Evolutionary conservation across 30 jellyfish, hydroid and myxozoan genomes (phyloP).

Genomic region (Cassiopea andromeda): DNA sequence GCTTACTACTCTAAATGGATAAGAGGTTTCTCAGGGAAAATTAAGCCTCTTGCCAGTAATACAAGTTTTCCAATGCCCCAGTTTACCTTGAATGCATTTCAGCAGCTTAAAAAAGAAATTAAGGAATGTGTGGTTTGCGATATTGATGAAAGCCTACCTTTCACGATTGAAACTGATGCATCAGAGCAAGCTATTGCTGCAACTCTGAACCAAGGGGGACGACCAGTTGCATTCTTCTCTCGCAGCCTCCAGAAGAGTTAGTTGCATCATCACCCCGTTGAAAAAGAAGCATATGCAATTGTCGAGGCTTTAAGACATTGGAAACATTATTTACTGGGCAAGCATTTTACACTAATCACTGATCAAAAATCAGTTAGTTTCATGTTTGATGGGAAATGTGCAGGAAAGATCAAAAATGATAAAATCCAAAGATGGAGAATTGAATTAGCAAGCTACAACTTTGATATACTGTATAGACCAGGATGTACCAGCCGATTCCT

Average conservation of each 20-base stretch:
- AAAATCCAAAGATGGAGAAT: conserved; percentile 83
- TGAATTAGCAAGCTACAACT: conserved; percentile 71
- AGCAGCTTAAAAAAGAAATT: conserved; percentile 2
- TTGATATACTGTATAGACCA: conserved; percentile 84
- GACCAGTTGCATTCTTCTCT: conserved; percentile 86
- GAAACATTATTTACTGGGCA: conserved; percentile 75
- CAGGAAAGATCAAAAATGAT: conserved; percentile 79
- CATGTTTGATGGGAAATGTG: conserved; percentile 61
- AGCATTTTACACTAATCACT: conserved; percentile 74
- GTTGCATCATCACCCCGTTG: conserved; percentile 65
- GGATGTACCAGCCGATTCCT: conserved; percentile 82
- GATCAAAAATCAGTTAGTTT: conserved; percentile 82
- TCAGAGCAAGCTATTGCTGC: conserved; percentile 86
- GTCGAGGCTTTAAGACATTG: conserved; percentile 77
- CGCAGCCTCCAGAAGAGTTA: conserved; percentile 60
- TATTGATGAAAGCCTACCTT: conserved; percentile 70
- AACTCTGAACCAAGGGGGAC: conserved; percentile 76
- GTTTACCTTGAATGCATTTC: conserved; percentile 22
- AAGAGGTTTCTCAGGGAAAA: conserved; percentile 60
- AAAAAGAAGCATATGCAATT: conserved; percentile 82
- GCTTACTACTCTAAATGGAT: conserved; percentile 82
- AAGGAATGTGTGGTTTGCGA: conserved; percentile 38
- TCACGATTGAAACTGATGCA: conserved; percentile 86
- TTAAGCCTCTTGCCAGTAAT: conserved; percentile 29
- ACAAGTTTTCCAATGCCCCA: conserved; percentile 50